These are phyloP conservation scores for Isichthys henryi DNA, from an alignment of 2,113 vertebrate species.

Conservation along the genomic window DNA sequence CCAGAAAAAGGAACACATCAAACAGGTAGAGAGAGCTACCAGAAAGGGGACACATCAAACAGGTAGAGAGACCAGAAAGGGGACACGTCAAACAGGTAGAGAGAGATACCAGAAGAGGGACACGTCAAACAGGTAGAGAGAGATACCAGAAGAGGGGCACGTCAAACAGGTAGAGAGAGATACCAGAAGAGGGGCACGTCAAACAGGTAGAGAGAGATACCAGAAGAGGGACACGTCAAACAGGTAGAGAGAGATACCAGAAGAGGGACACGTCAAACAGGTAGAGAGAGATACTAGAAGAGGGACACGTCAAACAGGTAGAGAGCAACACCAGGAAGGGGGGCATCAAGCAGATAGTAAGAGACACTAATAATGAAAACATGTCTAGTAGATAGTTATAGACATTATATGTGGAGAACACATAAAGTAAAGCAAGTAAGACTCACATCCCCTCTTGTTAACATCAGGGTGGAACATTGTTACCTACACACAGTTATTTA, in stretches of 20 bases:
- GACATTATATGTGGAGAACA: slow-evolving; percentile 74
- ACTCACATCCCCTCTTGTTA: not conserved
- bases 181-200: not conserved
- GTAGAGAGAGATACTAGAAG: too few relatives aligned
- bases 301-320: not conserved
- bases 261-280: not conserved
- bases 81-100: not conserved
- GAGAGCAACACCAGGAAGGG: not conserved
- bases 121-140: slow-evolving; percentile 85
- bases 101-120: not conserved
- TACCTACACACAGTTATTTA: not conserved
- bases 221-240: slow-evolving; percentile 66
- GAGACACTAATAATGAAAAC: slow-evolving; percentile 26
- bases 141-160: not conserved
- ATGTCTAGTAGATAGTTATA: slow-evolving; percentile 31
- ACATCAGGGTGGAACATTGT: not conserved
- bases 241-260: slow-evolving; percentile 60
- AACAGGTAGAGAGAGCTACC: slow-evolving; percentile 66
- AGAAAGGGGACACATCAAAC: not conserved
- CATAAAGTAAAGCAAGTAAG: slow-evolving; percentile 88
- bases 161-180: not conserved
- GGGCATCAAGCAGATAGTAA: not conserved
- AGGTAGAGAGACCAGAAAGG: not conserved
- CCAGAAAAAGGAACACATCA: slow-evolving; percentile 92
- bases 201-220: not conserved